phyloP scores from a whole-genome alignment of 2,797 vertebrate species.

The Arrhamphus sclerolepis region DNA sequence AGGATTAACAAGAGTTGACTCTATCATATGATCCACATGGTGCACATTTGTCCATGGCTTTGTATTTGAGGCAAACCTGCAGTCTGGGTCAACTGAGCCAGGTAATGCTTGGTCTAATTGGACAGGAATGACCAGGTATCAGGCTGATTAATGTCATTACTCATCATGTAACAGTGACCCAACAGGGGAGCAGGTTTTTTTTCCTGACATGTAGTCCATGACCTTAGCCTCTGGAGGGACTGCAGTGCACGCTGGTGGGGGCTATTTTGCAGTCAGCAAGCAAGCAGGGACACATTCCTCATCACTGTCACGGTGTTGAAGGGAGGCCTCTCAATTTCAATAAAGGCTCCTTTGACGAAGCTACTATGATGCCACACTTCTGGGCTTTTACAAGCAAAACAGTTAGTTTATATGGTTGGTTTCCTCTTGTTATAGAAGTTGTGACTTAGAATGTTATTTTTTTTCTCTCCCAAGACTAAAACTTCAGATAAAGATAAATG shows the following conservation, averaged over 20 bases:
- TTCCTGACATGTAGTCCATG: conserved; percentile 57
- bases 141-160: conserved; percentile 72
- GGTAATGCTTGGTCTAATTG: conserved; percentile 58
- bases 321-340: conserved; percentile 10
- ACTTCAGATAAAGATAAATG: conserved; percentile 58
- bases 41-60: conserved; percentile 53
- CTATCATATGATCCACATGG: conserved; percentile 56
- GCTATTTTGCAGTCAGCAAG: conserved; percentile 61
- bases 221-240: conserved; percentile 36
- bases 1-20: conserved; percentile 47
- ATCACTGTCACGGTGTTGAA: conserved; percentile 49
- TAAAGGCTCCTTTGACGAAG: conserved; percentile 1
- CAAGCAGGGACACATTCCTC: conserved; percentile 64
- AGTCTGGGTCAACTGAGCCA: conserved; percentile 34
- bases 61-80: conserved; percentile 25
- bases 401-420: conserved; percentile 33
- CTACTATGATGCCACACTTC: conserved; percentile 19
- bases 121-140: conserved; percentile 53
- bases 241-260: conserved; percentile 28
- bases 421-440: conserved; percentile 28
- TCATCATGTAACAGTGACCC: conserved; percentile 60
- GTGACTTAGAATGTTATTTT: neutral
- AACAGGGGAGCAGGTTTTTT: conserved; percentile 25
- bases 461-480: neutral
- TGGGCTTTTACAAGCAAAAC: conserved; percentile 29